Evolutionary conservation across 2,888 invertebrate species (phyloP), one percentile per base, ranked within the genome.

Genomic region (Antheraea assamensis): DNA sequence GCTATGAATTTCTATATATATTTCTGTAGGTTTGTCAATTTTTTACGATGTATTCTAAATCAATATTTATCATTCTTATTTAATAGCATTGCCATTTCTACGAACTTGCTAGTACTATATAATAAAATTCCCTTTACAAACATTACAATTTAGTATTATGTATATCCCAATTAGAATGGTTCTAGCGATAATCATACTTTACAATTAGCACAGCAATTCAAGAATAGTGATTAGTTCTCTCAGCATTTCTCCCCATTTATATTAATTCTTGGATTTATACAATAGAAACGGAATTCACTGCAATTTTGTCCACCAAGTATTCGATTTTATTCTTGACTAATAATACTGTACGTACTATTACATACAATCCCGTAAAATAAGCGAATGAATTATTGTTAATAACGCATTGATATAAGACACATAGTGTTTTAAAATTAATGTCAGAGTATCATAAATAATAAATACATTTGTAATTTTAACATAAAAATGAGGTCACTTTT

Each of bases 401-500:
- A 58, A 58, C n/a, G 58, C 58, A 24, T 58, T 24, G 10, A 58
- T 58, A 58, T 24, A 58, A 24, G 24, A 58, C n/a, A 58, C 52
- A 52, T 21, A 19, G 52, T 21, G 21, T 52, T 21, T 52, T 52
- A 21, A 52, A 52, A 19, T 49, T 49, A 49, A 19, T 19, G 19
- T 49, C 19, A 4, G 3, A 49, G 19, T 52, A 52, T 52, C 21
- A 21, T 52, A 52, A 52, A 52, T 52, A 58, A 58, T 58, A 58
- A 58, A 58, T 58, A 8, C 24, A 58, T 58, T 58, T 58, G 58
- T 24, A 21, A 24, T 8, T 58, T 58, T 58, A 58, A 58, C 58
- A 58, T 24, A 58, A 58, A 58, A 58, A 58, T 58, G n/a, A 58
- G 58, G 58, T 58, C 58, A 58, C 24, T 58, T 58, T 58, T 58